phyloP scores from a whole-genome alignment of 1,140 invertebrate species.

The Pogonomyrmex californicus region DNA sequence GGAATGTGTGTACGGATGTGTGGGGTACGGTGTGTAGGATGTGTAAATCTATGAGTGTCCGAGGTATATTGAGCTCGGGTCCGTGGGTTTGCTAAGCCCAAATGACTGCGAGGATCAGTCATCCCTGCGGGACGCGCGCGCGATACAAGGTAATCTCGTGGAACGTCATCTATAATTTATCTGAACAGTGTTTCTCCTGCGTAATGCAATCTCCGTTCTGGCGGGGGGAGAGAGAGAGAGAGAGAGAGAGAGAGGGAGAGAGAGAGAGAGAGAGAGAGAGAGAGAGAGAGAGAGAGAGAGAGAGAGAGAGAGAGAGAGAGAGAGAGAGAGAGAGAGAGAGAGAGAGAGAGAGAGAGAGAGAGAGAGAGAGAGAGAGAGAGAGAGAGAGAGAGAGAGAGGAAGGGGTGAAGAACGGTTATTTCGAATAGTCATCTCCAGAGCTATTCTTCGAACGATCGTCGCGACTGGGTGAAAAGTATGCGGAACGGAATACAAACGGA shows the following conservation, averaged over 20 bases:
- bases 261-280: too few species aligned
- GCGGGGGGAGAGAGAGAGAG: neutral
- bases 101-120: slow-evolving; percentile 21
- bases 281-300: too few species aligned
- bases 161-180: slow-evolving; percentile 48
- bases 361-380: neutral
- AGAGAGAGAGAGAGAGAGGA: too few species aligned
- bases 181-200: slow-evolving; percentile 18
- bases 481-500: neutral
- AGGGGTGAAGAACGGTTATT: too few species aligned
- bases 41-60: slow-evolving; percentile 3
- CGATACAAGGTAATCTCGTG: slow-evolving; percentile 30
- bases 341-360: neutral
- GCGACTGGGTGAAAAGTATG: neutral
- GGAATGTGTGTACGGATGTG: neutral
- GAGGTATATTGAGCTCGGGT: neutral
- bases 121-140: neutral
- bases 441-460: neutral
- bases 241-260: too few species aligned
- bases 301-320: too few species aligned
- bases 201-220: neutral
- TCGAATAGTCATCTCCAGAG: neutral
- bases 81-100: neutral
- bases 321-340: too few species aligned
- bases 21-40: neutral